Evolutionary conservation across 2,888 invertebrate genomes (phyloP), one percentile per base, ranked within the genome.

Genomic region (Argyresthia goedartella): DNA sequence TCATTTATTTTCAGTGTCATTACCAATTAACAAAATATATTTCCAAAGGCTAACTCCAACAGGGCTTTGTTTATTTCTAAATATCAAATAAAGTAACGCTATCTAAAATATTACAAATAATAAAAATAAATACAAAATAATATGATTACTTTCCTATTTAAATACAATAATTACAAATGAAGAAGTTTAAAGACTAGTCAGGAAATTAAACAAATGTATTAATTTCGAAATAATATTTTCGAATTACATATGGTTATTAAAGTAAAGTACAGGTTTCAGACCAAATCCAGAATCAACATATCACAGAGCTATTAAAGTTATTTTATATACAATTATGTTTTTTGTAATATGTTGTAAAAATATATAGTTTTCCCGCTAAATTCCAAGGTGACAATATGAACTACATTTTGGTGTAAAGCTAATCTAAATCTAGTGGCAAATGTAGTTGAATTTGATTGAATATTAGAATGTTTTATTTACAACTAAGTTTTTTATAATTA

Each of bases 321-420:
- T 67, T 77, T 78, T 76, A 63, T 78, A 74, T 71, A 73, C 60
- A 60, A 65, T 66, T 65, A 60, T 60, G 54, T 59, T 33, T n/a
- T 11, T 39, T 39, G 39, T 39, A 11, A n/a, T 39, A 39, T 25
- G 25, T 25, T 25, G 25, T 25, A 25, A 25, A 41, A 41, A 60
- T 53, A 54, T 57, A 55, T 56, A 45, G 4, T 10, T 8, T 14
- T 45, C 10, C 7, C 10, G 45, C n/a, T 41, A 41, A 11, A 41
- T 41, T 25, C 25, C 2, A 25, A 25, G n/a, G 11, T 39, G 8
- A 52, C 57, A 58, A 64, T 70, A 69, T 67, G 69, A 65, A 67
- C 79, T 76, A 78, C 64, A 77, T 80, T 85, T 85, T 85, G 85
- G 85, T 82, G 80, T 82, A 82, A 78, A 81, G 85, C 85, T 85